Conservation (phyloP, 1,140 invertebrate species). For the Rhopalosiphum padi region DNA sequence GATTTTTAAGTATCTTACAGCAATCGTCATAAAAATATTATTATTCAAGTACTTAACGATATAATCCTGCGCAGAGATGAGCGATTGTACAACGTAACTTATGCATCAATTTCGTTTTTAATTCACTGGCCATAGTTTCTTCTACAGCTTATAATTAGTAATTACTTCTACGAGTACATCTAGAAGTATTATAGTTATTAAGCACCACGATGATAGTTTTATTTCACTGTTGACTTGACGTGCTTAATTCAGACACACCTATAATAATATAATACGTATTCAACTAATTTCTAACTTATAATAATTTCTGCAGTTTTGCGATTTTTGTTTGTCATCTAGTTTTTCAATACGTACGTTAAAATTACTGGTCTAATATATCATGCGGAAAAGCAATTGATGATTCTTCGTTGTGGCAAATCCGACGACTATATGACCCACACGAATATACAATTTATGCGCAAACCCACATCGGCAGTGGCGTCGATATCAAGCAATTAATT, state of each 20-base stretch:
- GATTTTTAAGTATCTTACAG: not conserved
- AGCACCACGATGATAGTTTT: not conserved
- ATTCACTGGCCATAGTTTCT: not conserved
- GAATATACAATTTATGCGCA: not conserved
- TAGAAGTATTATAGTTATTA: not conserved
- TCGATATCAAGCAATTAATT: conserved; percentile 35
- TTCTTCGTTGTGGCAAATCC: not conserved
- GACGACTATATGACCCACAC: not conserved
- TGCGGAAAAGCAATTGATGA: not conserved
- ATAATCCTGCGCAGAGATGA: not conserved
- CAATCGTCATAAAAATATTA: not conserved
- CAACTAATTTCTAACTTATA: not conserved
- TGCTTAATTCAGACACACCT: not conserved
- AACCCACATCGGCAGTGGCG: not conserved
- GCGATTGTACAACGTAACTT: not conserved
- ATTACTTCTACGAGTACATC: not conserved
- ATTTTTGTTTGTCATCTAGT: not conserved
- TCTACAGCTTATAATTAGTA: not conserved
- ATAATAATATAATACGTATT: not conserved
- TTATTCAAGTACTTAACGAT: not conserved
- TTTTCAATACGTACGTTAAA: not conserved
- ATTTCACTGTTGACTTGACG: not conserved
- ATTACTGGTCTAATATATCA: not conserved
- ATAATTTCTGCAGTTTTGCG: not conserved
- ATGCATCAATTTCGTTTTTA: not conserved